Conservation (phyloP, 2,113 vertebrate genomes). For the Ancistrus triradiatus region DNA sequence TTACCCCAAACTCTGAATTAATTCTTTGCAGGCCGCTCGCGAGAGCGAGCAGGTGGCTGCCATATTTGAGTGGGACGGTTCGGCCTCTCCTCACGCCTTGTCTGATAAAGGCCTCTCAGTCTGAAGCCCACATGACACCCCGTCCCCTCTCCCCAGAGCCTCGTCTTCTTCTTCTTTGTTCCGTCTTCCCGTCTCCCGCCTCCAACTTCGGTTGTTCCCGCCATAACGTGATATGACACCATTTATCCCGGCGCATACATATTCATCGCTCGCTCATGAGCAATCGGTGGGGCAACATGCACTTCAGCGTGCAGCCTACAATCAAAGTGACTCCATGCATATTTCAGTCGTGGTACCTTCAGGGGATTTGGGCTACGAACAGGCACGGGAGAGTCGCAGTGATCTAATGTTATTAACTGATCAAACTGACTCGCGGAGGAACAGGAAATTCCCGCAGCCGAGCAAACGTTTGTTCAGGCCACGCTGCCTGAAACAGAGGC, state of each 20-base stretch:
- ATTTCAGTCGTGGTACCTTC: slow-evolving; percentile 41
- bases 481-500: slow-evolving; percentile 9
- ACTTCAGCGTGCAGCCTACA: slow-evolving; percentile 37
- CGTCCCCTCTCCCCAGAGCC: too few relatives aligned
- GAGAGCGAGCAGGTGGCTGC: slow-evolving; percentile 69
- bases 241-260: slow-evolving; percentile 45
- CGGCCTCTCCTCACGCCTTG: slow-evolving; percentile 68
- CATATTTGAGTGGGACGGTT: slow-evolving; percentile 72
- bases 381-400: slow-evolving; percentile 40
- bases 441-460: slow-evolving; percentile 36
- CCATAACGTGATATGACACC: slow-evolving; percentile 41
- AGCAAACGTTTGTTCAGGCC: slow-evolving; percentile 23
- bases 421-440: slow-evolving; percentile 43
- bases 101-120: slow-evolving; percentile 68
- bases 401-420: slow-evolving; percentile 50
- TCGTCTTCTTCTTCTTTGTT: slow-evolving; percentile 43
- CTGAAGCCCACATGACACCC: slow-evolving; percentile 71
- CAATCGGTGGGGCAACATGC: slow-evolving; percentile 37
- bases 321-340: slow-evolving; percentile 45
- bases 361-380: slow-evolving; percentile 34
- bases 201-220: slow-evolving; percentile 13
- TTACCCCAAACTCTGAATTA: slow-evolving; percentile 71
- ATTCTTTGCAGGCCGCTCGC: slow-evolving; percentile 55
- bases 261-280: slow-evolving; percentile 37
- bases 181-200: slow-evolving; percentile 17